phyloP scores from a whole-genome alignment of 2,113 vertebrate species.

The Pachycephala philippinensis region DNA sequence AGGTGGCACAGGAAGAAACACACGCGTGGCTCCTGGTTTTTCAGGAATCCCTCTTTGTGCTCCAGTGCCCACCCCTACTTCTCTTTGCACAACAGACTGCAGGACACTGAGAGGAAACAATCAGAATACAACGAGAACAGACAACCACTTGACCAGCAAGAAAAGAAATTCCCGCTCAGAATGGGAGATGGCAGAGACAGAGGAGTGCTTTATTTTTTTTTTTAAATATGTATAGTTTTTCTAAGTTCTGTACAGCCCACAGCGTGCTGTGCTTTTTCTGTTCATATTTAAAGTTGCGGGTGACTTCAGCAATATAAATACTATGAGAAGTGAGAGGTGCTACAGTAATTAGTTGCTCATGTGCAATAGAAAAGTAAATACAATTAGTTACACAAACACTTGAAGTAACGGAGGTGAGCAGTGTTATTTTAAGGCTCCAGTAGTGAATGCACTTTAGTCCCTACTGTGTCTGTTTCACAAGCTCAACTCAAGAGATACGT shows the following conservation, averaged over 20 bases:
- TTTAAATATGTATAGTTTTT: not conserved
- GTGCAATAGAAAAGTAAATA: constrained; percentile 10
- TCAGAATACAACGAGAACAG: not conserved
- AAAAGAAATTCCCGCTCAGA: not conserved
- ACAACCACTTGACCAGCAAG: not conserved
- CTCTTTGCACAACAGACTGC: not conserved
- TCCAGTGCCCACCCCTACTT: not conserved
- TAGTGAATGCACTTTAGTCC: not conserved
- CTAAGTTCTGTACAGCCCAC: not conserved
- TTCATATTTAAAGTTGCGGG: not conserved
- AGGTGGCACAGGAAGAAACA: not conserved
- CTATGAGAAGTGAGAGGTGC: not conserved
- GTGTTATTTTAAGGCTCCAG: not conserved
- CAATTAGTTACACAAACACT: not conserved
- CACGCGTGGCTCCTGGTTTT: fast-evolving
- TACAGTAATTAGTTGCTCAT: not conserved
- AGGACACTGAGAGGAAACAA: not conserved
- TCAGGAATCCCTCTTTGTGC: not conserved
- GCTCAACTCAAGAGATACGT: not conserved
- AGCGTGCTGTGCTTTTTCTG: not conserved
- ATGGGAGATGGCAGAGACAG: not conserved
- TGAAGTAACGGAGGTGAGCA: not conserved
- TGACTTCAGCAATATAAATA: not conserved
- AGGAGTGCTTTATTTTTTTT: not conserved
- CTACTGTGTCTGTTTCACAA: not conserved